These are phyloP conservation scores for Eufriesea mexicana DNA, from an alignment of 1,140 invertebrate species.

Conservation along the genomic window DNA sequence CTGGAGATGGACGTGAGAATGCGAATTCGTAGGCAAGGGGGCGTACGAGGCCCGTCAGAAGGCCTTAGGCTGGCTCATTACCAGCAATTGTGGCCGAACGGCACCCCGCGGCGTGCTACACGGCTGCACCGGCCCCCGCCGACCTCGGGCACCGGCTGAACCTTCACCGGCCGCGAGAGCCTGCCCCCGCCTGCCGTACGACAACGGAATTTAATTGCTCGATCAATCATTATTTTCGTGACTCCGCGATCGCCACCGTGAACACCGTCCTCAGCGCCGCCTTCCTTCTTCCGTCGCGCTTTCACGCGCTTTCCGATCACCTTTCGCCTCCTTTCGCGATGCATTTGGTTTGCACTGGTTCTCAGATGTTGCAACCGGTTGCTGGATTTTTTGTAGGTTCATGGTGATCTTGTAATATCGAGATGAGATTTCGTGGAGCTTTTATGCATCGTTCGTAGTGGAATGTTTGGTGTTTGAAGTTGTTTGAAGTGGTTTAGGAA, in stretches of 20 bases:
- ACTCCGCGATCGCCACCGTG: conserved; percentile 53
- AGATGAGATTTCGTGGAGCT: too few relatives aligned
- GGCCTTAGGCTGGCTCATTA: conserved; percentile 79
- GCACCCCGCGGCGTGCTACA: conserved; percentile 75
- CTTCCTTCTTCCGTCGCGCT: background rate
- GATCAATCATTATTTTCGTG: conserved; percentile 80
- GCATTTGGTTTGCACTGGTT: too few relatives aligned
- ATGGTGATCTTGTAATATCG: too few relatives aligned
- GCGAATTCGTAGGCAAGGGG: conserved; percentile 70
- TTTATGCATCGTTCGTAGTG: too few relatives aligned
- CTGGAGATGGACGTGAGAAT: conserved; percentile 68
- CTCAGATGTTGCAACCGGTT: too few relatives aligned
- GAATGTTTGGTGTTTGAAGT: too few relatives aligned
- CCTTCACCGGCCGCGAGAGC: conserved; percentile 49
- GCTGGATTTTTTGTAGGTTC: too few relatives aligned
- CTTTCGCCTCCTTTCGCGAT: background rate
- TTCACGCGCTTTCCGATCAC: background rate
- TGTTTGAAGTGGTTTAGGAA: too few relatives aligned
- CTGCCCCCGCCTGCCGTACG: conserved; percentile 70
- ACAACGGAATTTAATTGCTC: conserved; percentile 81
- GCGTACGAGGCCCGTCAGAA: conserved; percentile 69
- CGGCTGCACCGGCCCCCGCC: conserved; percentile 60
- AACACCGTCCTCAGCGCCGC: conserved; percentile 37
- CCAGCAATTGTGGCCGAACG: conserved; percentile 79
- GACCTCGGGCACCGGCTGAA: conserved; percentile 50